A percentile compares a stretch with the other conserved stretches of the same genome.
phyloP scores from a whole-genome alignment of 2,888 invertebrate species.

The Trissoscelio sp. region DNA sequence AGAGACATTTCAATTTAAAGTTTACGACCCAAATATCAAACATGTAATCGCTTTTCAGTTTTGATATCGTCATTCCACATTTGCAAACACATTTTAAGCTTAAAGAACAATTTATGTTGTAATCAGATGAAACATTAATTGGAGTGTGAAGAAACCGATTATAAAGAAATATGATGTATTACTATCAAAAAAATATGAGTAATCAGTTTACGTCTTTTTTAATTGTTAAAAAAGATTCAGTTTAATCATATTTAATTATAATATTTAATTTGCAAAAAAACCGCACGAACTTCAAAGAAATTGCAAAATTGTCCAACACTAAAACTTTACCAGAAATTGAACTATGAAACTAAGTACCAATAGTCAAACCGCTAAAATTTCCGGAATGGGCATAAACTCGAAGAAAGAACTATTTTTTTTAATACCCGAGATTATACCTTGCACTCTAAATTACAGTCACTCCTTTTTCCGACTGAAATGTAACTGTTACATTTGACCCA shows the following conservation, averaged over 20 bases:
- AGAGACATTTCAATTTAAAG: constrained; percentile 49
- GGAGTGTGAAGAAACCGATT: constrained; percentile 13
- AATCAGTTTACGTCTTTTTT: no score
- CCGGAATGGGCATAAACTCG: not conserved
- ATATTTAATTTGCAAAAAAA: not conserved
- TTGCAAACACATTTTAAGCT: not conserved
- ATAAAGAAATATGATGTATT: constrained; percentile 5
- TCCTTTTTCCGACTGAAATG: constrained; percentile 27
- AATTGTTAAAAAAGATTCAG: no score
- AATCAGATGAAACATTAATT: constrained; percentile 13
- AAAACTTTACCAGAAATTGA: not conserved
- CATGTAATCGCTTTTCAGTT: constrained; percentile 26
- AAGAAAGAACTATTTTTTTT: constrained; percentile 17
- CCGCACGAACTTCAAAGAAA: not conserved
- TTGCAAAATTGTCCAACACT: not conserved
- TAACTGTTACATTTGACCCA: constrained; percentile 32
- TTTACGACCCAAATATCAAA: constrained; percentile 44
- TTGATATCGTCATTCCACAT: not conserved
- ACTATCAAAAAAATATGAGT: not conserved
- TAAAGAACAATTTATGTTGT: constrained; percentile 2
- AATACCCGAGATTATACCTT: constrained; percentile 30
- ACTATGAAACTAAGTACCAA: not conserved
- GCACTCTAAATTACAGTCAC: constrained; percentile 27
- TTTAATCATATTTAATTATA: not conserved
- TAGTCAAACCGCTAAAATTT: constrained; percentile 5